Evolutionary conservation across 1,140 invertebrate species (phyloP).

Genomic region (Plectrocnemia conspersa): DNA sequence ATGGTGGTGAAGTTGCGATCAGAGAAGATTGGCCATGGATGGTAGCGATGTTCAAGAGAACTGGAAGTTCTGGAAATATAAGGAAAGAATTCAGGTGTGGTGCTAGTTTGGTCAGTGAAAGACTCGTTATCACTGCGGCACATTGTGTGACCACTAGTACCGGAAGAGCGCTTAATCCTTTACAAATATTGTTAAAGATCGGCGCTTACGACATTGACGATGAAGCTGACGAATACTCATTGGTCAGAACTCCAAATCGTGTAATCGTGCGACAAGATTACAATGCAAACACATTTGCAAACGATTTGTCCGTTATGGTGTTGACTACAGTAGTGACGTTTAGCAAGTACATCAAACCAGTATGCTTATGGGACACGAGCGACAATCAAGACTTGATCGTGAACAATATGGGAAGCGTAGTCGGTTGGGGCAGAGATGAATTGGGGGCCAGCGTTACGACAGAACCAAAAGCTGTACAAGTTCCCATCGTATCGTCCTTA

Average conservation of each 20-base stretch:
- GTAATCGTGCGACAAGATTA: conserved; percentile 6
- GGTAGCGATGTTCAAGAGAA: conserved; percentile 46
- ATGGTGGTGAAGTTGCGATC: conserved; percentile 38
- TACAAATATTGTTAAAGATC: conserved; percentile 39
- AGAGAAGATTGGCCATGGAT: conserved; percentile 54
- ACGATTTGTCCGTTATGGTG: conserved; percentile 46
- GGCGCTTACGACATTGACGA: conserved; percentile 40
- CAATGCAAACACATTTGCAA: conserved; percentile 34
- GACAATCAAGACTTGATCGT: conserved; percentile 40
- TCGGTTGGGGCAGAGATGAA: conserved; percentile 46
- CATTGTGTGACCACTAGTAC: conserved; percentile 34
- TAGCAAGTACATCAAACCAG: conserved; percentile 43
- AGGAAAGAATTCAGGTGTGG: conserved; percentile 46
- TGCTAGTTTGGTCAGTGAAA: conserved; percentile 38
- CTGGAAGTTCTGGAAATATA: conserved; percentile 31
- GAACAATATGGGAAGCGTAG: conserved; percentile 41
- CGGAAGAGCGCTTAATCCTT: conserved; percentile 1
- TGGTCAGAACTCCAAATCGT: conserved; percentile 36
- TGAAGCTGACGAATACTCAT: conserved; percentile 38
- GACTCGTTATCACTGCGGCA: conserved; percentile 37
- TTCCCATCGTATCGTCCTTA: conserved; percentile 44
- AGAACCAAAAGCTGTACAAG: conserved; percentile 38
- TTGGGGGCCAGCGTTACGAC: conserved; percentile 30
- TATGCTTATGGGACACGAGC: conserved; percentile 51
- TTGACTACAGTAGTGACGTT: conserved; percentile 37